phyloP scores from a whole-genome alignment of 2,113 vertebrate species.

The Acrocephalus kingi region DNA sequence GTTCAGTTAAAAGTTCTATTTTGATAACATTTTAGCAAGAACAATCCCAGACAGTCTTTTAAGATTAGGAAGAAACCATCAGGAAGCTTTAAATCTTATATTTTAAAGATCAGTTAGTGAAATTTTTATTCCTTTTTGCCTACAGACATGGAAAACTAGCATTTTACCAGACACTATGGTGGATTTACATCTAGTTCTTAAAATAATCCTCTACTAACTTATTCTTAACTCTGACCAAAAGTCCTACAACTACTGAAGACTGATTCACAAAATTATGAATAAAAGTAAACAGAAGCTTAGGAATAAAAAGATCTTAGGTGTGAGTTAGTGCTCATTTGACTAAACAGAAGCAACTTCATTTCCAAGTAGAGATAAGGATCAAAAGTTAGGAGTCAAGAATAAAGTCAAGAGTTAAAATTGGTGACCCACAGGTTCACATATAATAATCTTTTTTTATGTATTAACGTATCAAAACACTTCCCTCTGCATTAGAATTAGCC shows the following conservation, averaged over 20 bases:
- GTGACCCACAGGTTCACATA: not conserved
- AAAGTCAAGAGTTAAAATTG: not conserved
- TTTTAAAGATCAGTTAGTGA: not conserved
- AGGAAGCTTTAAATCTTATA: not conserved
- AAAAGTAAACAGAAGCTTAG: not conserved
- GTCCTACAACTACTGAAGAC: not conserved
- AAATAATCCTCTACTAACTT: not conserved
- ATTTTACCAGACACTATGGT: not conserved
- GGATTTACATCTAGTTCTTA: not conserved
- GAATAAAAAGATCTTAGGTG: not conserved
- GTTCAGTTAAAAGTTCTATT: not conserved
- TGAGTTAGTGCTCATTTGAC: not conserved
- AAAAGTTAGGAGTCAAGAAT: not conserved
- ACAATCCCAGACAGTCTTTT: not conserved
- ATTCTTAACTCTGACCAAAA: not conserved
- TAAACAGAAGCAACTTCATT: not conserved
- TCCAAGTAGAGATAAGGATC: not conserved
- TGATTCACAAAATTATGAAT: not conserved
- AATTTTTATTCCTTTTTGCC: not conserved
- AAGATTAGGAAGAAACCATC: not conserved
- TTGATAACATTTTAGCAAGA: not conserved
- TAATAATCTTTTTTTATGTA: not conserved
- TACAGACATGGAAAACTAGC: not conserved
- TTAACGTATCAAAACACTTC: not conserved
- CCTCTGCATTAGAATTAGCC: not conserved